Percentiles rank a stretch among this genome's conserved stretches.
These are phyloP conservation scores for Halesus radiatus DNA, from an alignment of 1,140 invertebrate species.

Conservation along the genomic window DNA sequence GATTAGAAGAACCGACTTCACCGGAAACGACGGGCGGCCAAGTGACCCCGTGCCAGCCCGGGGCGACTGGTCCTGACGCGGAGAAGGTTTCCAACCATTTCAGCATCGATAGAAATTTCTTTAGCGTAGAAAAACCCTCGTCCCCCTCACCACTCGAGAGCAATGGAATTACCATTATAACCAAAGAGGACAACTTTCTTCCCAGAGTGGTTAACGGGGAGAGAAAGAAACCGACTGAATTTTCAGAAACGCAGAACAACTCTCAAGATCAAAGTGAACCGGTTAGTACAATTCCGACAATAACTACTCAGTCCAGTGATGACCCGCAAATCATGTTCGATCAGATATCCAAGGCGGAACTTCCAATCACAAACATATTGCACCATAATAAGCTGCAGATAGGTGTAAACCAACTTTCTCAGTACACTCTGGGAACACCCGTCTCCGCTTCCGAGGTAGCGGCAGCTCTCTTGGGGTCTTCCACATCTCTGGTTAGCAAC, in stretches of 20 bases:
- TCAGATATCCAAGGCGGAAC: constrained; percentile 39
- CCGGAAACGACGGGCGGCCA: constrained; percentile 39
- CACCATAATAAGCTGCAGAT: constrained; percentile 32
- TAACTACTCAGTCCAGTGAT: constrained; percentile 45
- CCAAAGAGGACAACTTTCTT: constrained; percentile 13
- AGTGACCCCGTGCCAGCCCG: constrained; percentile 30
- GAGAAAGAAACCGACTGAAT: constrained; percentile 24
- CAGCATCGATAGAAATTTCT: constrained; percentile 54
- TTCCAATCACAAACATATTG: constrained; percentile 7
- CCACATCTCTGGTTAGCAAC: constrained; percentile 63
- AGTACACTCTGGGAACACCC: constrained; percentile 64
- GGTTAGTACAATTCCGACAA: constrained; percentile 36
- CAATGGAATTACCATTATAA: constrained; percentile 4
- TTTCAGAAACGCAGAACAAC: constrained; percentile 33
- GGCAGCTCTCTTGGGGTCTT: constrained; percentile 71
- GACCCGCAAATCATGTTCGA: constrained; percentile 42
- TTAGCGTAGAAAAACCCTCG: constrained; percentile 53
- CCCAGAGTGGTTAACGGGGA: constrained; percentile 36
- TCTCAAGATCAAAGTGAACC: constrained; percentile 34
- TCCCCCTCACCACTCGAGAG: constrained; percentile 57
- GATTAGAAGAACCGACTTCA: constrained; percentile 28
- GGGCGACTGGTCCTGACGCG: not conserved
- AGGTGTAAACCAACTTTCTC: constrained; percentile 36
- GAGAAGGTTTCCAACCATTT: constrained; percentile 44
- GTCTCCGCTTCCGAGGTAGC: constrained; percentile 71